Evolutionary conservation across 2,797 vertebrate genomes (phyloP).

Genomic region (Myiotriccus ornatus): DNA sequence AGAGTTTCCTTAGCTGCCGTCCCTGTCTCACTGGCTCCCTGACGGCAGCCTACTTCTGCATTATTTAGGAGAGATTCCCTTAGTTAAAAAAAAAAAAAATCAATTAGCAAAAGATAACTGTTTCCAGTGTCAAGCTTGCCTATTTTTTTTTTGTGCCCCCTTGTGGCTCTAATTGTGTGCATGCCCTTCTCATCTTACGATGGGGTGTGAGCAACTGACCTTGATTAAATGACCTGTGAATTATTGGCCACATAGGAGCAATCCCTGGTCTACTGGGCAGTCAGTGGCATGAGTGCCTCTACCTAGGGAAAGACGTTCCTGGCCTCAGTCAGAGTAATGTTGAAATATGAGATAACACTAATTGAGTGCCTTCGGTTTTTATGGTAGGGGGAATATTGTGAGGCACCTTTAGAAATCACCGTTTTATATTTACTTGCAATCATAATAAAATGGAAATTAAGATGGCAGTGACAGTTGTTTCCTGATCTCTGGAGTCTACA

Average conservation of each 20-base stretch:
- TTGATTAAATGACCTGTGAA: slow-evolving; percentile 42
- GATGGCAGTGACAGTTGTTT: accelerated
- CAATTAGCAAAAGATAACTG: neutral
- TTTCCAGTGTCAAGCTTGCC: neutral
- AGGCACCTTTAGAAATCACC: neutral
- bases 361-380: neutral
- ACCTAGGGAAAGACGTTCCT: neutral
- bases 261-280: slow-evolving; percentile 8
- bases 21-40: neutral
- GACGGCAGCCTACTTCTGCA: neutral
- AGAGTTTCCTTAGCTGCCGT: neutral
- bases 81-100: neutral
- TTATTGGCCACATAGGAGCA: slow-evolving; percentile 52
- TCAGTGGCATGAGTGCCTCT: slow-evolving; percentile 2
- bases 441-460: neutral
- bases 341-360: neutral
- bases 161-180: neutral
- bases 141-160: neutral
- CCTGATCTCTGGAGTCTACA: neutral
- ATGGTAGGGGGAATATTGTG: neutral
- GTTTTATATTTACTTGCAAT: neutral
- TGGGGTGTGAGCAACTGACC: neutral
- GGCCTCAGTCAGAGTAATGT: neutral
- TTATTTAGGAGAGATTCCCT: slow-evolving; percentile 29
- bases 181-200: neutral